Conservation (phyloP, 2,888 invertebrate species). For the Drosophila neonasuta region DNA sequence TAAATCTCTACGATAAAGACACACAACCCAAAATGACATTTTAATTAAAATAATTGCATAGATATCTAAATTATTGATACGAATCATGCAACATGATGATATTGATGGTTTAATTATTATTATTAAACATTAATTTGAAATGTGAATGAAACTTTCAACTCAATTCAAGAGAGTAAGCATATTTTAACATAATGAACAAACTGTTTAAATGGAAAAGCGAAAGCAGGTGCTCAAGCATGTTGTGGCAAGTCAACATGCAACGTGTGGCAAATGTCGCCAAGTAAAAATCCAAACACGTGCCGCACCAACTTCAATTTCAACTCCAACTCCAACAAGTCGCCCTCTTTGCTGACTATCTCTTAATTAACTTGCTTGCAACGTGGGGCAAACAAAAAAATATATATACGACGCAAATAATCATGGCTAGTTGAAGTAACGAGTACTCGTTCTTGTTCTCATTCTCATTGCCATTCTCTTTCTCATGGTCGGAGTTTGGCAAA, state of each 20-base stretch:
- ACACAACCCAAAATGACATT: neutral
- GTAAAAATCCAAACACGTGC: slow-evolving; percentile 37
- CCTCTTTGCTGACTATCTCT: slow-evolving; percentile 44
- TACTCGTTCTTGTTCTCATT: slow-evolving; percentile 3
- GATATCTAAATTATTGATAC: neutral
- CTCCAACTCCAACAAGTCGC: neutral
- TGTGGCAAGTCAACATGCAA: slow-evolving; percentile 28
- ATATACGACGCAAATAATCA: slow-evolving; percentile 25
- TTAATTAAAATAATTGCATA: neutral
- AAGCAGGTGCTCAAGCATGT: slow-evolving; percentile 11
- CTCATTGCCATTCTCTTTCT: neutral
- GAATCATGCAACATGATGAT: too few species aligned
- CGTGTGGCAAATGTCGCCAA: slow-evolving; percentile 24
- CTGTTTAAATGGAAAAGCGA: neutral
- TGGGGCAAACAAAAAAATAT: slow-evolving; percentile 9
- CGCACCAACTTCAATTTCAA: slow-evolving; percentile 39
- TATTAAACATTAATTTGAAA: too few species aligned
- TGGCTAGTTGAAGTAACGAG: slow-evolving; percentile 19
- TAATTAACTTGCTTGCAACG: slow-evolving; percentile 61
- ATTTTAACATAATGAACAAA: neutral
- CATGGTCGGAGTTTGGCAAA: slow-evolving; percentile 46
- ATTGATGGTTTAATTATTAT: too few species aligned
- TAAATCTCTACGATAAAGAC: neutral
- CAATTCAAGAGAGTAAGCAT: too few species aligned
- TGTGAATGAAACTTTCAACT: too few species aligned